Evolutionary conservation across 2,888 invertebrate genomes (phyloP).

Genomic region (Aspidiotus destructor): DNA sequence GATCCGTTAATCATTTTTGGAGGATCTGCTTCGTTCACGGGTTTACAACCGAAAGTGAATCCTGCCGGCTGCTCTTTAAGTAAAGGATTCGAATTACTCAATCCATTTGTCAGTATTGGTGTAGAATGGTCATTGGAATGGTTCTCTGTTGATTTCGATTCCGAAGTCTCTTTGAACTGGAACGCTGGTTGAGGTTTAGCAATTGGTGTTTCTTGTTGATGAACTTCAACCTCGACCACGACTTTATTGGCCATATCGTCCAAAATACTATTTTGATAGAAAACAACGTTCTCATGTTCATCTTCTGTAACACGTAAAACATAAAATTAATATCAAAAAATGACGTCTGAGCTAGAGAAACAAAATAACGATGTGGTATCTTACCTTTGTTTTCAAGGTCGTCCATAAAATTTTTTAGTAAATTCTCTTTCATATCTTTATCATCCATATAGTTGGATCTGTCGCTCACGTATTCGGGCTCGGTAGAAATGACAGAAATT

Average conservation of each 20-base stretch:
- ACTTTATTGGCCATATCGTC: slow-evolving; percentile 22
- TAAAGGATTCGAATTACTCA: background rate
- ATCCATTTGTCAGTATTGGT: background rate
- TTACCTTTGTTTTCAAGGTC: slow-evolving; percentile 25
- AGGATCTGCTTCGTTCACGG: background rate
- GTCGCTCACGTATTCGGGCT: slow-evolving; percentile 22
- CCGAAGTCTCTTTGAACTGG: background rate
- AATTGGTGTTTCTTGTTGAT: background rate
- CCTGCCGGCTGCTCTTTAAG: slow-evolving; percentile 1
- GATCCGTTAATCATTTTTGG: background rate
- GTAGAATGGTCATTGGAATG: background rate
- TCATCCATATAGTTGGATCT: slow-evolving; percentile 10
- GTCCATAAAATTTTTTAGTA: slow-evolving; percentile 14
- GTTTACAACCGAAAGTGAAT: slow-evolving; percentile 9
- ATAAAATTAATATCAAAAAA: too few species aligned
- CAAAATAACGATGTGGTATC: too few species aligned
- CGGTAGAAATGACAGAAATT: slow-evolving; percentile 11
- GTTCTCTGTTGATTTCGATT: background rate
- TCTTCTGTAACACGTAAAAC: slow-evolving; percentile 12
- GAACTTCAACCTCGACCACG: background rate
- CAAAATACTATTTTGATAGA: slow-evolving; percentile 21
- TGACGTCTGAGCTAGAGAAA: too few species aligned
- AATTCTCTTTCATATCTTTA: slow-evolving; percentile 18
- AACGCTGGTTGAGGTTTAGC: slow-evolving; percentile 9
- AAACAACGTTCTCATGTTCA: slow-evolving; percentile 20